Percentiles rank a stretch among this genome's conserved stretches.
These are phyloP conservation scores for Tenrec ecaudatus DNA, from an alignment of 2,113 vertebrate genomes.

Conservation along the genomic window DNA sequence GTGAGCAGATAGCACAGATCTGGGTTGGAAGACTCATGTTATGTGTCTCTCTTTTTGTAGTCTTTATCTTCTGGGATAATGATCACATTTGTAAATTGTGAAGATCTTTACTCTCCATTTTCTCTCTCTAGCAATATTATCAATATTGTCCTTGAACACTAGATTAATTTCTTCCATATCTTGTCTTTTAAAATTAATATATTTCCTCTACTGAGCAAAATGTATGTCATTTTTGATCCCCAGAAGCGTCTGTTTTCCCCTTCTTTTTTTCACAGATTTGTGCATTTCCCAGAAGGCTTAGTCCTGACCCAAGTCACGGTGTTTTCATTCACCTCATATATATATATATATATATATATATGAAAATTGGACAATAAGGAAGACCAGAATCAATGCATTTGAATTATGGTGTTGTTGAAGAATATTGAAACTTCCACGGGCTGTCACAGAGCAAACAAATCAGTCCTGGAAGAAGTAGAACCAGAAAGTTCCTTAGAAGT, in stretches of 20 bases:
- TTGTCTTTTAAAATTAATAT: not conserved
- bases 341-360: too few species aligned
- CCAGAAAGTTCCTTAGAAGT: too few species aligned
- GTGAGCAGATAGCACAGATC: not conserved
- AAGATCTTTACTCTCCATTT: not conserved
- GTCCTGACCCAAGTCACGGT: too few species aligned
- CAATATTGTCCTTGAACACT: not conserved
- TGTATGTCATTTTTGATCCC: not conserved
- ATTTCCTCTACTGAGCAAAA: not conserved
- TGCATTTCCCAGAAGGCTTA: too few species aligned
- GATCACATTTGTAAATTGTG: not conserved
- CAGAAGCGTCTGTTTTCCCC: not conserved
- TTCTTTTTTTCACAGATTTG: not conserved
- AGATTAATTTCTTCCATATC: not conserved
- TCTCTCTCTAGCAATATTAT: not conserved
- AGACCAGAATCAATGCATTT: too few species aligned
- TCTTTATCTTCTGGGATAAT: not conserved
- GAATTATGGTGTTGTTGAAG: too few species aligned
- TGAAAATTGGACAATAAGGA: too few species aligned
- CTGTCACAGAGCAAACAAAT: too few species aligned
- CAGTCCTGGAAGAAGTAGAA: too few species aligned
- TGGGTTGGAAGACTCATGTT: not conserved
- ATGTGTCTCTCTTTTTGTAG: not conserved
- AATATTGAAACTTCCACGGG: too few species aligned
- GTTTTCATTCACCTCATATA: too few species aligned